Conservation (phyloP, 2,888 invertebrate genomes). For the Lucinisca nassula region DNA sequence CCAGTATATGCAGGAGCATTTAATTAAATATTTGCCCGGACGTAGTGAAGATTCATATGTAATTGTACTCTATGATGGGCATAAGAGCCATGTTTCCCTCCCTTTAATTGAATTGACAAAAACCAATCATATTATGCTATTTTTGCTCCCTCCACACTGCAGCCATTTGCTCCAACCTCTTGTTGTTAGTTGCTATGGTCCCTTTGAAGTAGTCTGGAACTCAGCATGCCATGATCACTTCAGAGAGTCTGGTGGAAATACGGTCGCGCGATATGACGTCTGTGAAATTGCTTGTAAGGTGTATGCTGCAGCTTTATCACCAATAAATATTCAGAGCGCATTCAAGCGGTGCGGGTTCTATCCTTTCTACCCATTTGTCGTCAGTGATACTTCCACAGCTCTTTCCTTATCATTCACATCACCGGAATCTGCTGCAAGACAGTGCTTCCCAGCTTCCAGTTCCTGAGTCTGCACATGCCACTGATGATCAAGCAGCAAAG, state of each 20-base stretch:
- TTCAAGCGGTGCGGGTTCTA: not conserved
- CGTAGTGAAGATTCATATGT: not conserved
- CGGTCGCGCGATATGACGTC: not conserved
- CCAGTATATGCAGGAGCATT: slow-evolving; percentile 36
- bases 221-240: slow-evolving; percentile 31
- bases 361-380: not conserved
- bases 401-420: not conserved
- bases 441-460: not conserved
- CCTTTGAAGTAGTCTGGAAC: slow-evolving; percentile 33
- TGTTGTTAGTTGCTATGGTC: slow-evolving; percentile 51
- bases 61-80: slow-evolving; percentile 58
- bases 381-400: not conserved
- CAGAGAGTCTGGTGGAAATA: slow-evolving; percentile 17
- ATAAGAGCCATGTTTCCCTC: slow-evolving; percentile 39
- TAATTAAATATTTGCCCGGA: slow-evolving; percentile 15
- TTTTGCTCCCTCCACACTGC: slow-evolving; percentile 56
- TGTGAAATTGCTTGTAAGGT: not conserved
- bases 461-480: not conserved
- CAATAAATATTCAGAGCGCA: not conserved
- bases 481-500: not conserved
- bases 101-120: slow-evolving; percentile 42
- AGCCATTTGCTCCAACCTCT: slow-evolving; percentile 54
- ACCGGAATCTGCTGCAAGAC: not conserved
- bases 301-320: not conserved
- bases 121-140: slow-evolving; percentile 45